phyloP scores from a whole-genome alignment of 2,113 vertebrate genomes.

The Baryphthengus martii region DNA sequence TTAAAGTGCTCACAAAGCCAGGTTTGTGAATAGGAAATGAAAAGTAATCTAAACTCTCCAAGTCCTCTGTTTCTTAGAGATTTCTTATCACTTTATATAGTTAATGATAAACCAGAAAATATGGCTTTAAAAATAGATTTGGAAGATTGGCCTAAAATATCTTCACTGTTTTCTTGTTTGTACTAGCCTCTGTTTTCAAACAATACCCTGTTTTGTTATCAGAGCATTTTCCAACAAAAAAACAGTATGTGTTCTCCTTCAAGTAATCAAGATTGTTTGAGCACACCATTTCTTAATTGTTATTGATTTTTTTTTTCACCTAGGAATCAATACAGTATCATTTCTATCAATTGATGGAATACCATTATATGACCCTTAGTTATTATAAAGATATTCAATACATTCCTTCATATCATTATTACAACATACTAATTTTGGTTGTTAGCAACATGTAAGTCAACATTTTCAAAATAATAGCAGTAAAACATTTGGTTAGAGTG shows the following conservation, averaged over 20 bases:
- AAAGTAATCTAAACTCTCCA: background rate
- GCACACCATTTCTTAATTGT: background rate
- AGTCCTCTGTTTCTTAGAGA: background rate
- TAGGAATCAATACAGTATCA: background rate
- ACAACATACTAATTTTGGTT: background rate
- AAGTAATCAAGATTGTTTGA: background rate
- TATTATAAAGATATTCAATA: background rate
- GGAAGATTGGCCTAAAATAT: background rate
- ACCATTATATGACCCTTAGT: background rate
- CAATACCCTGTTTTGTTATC: accelerated
- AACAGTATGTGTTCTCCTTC: background rate
- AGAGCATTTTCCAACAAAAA: background rate
- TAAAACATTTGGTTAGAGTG: background rate
- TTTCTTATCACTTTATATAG: background rate
- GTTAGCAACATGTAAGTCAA: background rate
- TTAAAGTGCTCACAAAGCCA: background rate
- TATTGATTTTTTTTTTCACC: background rate
- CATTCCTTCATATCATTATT: background rate
- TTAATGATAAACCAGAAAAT: background rate
- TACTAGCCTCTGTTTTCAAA: background rate
- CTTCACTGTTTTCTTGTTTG: background rate
- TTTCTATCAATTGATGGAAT: background rate
- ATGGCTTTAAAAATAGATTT: background rate
- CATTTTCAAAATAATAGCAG: background rate
- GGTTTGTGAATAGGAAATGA: background rate